A percentile compares a stretch with the other conserved stretches of the same genome.
These are phyloP conservation scores for Odocoileus virginianus DNA, from an alignment of 2,113 vertebrate genomes.

Conservation along the genomic window DNA sequence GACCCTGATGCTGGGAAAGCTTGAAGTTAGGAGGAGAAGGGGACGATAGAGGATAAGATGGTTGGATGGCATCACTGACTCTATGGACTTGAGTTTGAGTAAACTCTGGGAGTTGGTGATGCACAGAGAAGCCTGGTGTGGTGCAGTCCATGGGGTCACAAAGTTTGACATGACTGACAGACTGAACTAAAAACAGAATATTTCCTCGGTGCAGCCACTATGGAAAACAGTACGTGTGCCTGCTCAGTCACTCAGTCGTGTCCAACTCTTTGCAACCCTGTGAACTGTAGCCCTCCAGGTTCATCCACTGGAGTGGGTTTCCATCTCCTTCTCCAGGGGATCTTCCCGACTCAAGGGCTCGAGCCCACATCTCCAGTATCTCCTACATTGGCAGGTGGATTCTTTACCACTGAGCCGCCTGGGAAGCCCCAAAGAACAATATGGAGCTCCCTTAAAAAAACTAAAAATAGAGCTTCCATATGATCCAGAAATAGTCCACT, in stretches of 20 bases:
- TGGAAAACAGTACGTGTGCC: background rate
- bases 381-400: background rate
- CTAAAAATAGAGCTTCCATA: background rate
- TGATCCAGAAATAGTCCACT: background rate
- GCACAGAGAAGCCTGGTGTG: background rate
- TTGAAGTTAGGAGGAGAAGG: background rate
- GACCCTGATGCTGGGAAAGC: background rate
- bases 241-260: background rate
- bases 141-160: background rate
- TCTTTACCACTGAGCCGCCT: background rate
- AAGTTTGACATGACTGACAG: rapidly evolving
- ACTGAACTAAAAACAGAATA: background rate
- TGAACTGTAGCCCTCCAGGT: background rate
- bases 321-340: background rate
- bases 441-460: background rate
- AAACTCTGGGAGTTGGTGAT: background rate
- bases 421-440: background rate
- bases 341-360: background rate
- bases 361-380: background rate
- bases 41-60: background rate
- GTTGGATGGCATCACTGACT: background rate
- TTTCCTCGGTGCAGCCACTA: background rate
- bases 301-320: background rate
- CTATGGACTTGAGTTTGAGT: background rate
- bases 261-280: background rate